phyloP scores from a whole-genome alignment of 2,888 invertebrate genomes.

The Tipula unca region DNA sequence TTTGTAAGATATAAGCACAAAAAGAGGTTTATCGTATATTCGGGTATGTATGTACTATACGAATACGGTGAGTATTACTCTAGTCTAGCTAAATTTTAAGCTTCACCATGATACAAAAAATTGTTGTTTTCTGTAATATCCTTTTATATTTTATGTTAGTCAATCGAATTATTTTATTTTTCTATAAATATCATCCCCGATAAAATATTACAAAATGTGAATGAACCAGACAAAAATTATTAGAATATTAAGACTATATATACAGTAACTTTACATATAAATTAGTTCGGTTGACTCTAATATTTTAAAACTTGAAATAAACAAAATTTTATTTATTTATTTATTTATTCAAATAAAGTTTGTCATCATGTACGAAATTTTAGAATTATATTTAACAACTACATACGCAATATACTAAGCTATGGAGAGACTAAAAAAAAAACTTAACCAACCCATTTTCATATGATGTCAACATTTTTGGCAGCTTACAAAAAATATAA shows the following conservation, averaged over 20 bases:
- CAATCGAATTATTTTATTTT: no score
- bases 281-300: neutral
- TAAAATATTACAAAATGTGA: neutral
- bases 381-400: neutral
- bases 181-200: no score
- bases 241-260: no score
- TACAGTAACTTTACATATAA: neutral
- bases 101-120: neutral
- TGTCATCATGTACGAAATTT: neutral
- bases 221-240: neutral
- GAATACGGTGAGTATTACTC: no score
- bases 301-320: neutral
- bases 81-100: no score
- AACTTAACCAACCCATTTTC: neutral
- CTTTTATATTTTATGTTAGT: no score
- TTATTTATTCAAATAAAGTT: neutral
- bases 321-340: neutral
- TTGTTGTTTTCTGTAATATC: no score
- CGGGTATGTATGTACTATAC: neutral
- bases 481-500: neutral
- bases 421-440: neutral
- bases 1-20: neutral
- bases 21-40: neutral
- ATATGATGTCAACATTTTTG: conserved; percentile 3
- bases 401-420: neutral